Evolutionary conservation across 1,140 invertebrate genomes (phyloP).

Genomic region (Sarcophaga peregrina): DNA sequence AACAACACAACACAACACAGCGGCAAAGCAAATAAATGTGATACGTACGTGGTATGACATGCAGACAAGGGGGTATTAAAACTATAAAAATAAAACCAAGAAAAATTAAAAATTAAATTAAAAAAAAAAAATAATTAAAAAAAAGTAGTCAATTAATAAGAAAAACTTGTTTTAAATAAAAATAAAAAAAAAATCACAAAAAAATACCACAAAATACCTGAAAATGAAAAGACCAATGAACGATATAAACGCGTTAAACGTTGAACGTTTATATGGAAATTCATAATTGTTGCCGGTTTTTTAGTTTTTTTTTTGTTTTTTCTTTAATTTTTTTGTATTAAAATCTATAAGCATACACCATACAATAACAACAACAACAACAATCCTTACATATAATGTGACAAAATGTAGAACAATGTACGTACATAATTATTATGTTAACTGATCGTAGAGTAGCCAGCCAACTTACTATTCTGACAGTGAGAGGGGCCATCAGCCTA

Average conservation of each 20-base stretch:
- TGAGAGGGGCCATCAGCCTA: too few relatives aligned
- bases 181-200: too few relatives aligned
- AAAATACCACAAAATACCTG: neutral
- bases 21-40: neutral
- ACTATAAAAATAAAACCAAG: neutral
- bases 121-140: neutral
- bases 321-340: neutral
- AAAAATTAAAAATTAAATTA: neutral
- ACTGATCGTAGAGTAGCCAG: too few relatives aligned
- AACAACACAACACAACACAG: too few relatives aligned
- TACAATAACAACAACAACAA: neutral
- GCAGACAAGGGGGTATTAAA: neutral
- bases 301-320: neutral
- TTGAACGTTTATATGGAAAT: constrained; percentile 31
- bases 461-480: too few relatives aligned
- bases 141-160: constrained; percentile 23
- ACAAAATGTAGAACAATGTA: constrained; percentile 39
- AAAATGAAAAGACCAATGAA: constrained; percentile 20
- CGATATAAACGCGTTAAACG: constrained; percentile 18
- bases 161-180: constrained; percentile 24
- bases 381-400: constrained; percentile 4
- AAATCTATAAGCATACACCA: neutral
- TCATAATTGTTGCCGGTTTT: constrained; percentile 28
- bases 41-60: neutral
- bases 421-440: neutral